Percentiles rank a stretch among this genome's conserved stretches.
These are phyloP conservation scores for Cepaea nemoralis DNA, from an alignment of 1,140 invertebrate species.

Conservation along the genomic window DNA sequence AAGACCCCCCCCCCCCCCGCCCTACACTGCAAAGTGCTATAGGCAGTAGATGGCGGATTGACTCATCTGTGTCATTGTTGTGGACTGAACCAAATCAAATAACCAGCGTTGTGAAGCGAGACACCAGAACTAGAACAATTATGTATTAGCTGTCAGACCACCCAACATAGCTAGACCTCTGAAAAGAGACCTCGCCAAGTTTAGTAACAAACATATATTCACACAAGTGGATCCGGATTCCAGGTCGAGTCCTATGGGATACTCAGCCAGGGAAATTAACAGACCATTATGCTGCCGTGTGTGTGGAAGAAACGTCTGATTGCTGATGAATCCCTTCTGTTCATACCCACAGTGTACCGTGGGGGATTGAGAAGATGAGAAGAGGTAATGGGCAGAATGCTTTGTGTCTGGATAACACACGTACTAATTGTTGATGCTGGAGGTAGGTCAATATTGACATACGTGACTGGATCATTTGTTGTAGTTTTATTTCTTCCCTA, in stretches of 20 bases:
- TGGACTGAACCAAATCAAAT: too few relatives aligned
- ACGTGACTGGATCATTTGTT: too few relatives aligned
- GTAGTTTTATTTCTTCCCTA: too few relatives aligned
- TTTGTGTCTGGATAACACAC: not conserved
- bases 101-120: too few relatives aligned
- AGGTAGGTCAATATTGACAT: too few relatives aligned
- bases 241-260: not conserved
- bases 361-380: not conserved
- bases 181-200: not conserved
- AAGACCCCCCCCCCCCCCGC: too few relatives aligned
- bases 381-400: not conserved
- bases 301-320: not conserved
- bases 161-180: too few relatives aligned
- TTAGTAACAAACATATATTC: not conserved
- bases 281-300: not conserved
- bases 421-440: not conserved
- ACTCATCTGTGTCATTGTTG: too few relatives aligned
- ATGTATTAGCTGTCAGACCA: too few relatives aligned
- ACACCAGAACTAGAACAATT: too few relatives aligned
- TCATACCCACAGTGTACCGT: not conserved
- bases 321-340: not conserved
- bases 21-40: too few relatives aligned
- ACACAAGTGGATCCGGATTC: not conserved
- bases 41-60: too few relatives aligned
- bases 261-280: not conserved